Evolutionary conservation across 92 coral and sea anemone genomes (phyloP).

Genomic region (Zoanthus gigantus): DNA sequence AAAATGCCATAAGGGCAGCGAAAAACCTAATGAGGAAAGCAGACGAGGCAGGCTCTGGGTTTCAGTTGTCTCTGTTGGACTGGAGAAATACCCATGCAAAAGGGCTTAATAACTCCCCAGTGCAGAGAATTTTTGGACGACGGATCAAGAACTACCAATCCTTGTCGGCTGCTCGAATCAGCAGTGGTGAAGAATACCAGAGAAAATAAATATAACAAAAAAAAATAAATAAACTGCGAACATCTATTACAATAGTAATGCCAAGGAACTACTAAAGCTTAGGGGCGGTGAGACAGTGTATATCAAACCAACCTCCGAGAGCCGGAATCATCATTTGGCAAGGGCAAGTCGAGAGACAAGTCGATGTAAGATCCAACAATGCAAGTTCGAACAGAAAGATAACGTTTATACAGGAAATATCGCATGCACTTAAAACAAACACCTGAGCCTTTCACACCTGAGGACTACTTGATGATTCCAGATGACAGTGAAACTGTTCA

Average conservation of each 20-base stretch:
- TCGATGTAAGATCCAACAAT: background rate
- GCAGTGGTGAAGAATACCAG: background rate
- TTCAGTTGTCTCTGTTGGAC: slow-evolving; percentile 28
- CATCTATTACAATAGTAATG: background rate
- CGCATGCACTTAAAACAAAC: background rate
- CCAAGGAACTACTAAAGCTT: slow-evolving; percentile 1
- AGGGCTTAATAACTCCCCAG: slow-evolving; percentile 38
- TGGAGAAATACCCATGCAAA: slow-evolving; percentile 33
- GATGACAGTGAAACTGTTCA: slow-evolving; percentile 1
- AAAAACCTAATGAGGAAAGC: slow-evolving; percentile 47
- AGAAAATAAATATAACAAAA: background rate
- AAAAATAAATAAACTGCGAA: background rate
- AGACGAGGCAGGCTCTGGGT: slow-evolving; percentile 5
- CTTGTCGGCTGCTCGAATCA: slow-evolving; percentile 7
- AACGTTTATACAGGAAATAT: background rate
- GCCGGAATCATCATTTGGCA: background rate
- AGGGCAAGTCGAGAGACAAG: background rate
- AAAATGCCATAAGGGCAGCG: slow-evolving; percentile 53
- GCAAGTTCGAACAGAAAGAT: background rate
- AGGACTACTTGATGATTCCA: background rate
- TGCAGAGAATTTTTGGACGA: slow-evolving; percentile 14
- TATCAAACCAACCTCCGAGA: background rate
- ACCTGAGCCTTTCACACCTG: background rate
- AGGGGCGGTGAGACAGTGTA: background rate
- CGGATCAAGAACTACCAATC: slow-evolving; percentile 2